Evolutionary conservation across 2,888 invertebrate genomes (phyloP).

Genomic region (Lottia gigantea): DNA sequence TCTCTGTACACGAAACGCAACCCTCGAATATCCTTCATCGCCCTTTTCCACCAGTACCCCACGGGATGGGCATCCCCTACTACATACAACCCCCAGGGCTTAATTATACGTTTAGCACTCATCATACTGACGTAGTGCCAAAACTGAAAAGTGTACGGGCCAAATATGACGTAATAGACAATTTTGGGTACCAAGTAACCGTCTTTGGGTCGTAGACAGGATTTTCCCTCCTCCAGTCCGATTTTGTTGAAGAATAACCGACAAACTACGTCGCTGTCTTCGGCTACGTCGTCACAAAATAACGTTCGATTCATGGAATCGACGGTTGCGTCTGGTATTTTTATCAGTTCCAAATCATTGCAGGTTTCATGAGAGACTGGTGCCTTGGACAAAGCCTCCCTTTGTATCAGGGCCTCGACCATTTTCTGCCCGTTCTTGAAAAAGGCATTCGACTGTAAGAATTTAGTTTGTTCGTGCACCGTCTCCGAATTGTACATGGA

Average conservation of each 20-base stretch:
- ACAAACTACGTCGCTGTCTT: conserved; percentile 17
- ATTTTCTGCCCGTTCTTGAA: too few relatives aligned
- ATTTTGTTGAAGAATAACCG: conserved; percentile 15
- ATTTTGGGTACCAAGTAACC: conserved; percentile 19
- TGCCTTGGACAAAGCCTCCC: too few relatives aligned
- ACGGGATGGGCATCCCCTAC: conserved; percentile 30
- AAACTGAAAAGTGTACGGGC: conserved; percentile 26
- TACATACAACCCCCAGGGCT: conserved; percentile 28
- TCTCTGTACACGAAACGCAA: conserved; percentile 25
- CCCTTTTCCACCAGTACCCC: conserved; percentile 31
- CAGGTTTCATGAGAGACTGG: conserved; percentile 7
- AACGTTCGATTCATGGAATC: conserved; percentile 14
- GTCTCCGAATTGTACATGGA: too few relatives aligned
- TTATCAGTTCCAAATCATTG: conserved; percentile 18
- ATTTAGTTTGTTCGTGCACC: too few relatives aligned
- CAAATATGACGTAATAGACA: conserved; percentile 34
- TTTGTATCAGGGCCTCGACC: too few relatives aligned
- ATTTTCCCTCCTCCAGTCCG: background rate
- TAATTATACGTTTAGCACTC: conserved; percentile 26
- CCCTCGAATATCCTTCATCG: conserved; percentile 26
- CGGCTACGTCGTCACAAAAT: conserved; percentile 22
- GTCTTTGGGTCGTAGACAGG: conserved; percentile 7
- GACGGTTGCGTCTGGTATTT: conserved; percentile 16
- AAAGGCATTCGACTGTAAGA: too few relatives aligned
- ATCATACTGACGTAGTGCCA: conserved; percentile 29